Base-by-base conservation (phyloP, 1,140 invertebrate species). In the Adoxophyes honmai region DNA sequence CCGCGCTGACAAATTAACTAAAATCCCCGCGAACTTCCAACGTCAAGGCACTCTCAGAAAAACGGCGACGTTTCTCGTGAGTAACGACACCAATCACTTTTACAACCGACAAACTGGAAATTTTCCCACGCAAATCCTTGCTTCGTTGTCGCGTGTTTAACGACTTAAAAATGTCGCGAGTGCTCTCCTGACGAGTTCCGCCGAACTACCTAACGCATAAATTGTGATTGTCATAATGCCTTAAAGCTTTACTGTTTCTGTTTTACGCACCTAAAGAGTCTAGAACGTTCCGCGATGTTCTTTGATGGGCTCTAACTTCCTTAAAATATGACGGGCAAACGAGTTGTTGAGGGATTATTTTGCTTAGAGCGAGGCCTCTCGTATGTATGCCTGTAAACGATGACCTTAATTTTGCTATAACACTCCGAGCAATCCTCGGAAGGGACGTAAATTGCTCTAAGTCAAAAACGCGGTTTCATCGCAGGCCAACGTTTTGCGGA, bases 401-500 rank as follows among this genome's bases (percentile, higher is more conserved):
- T 36, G 52, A 54, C 52, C 35, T 54, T 38, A 38, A 54, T 54
- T 54, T 35, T 5, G 35, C 14, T 34, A 54, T 54, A 38, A 54
- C 52, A 54, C 52, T 36, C 34, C 33, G 42, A 11, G 10, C 11
- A 54, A 54, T 36, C 34, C 52, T 54, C 52, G 16, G 15, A 54
- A 54, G 35, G 52, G 52, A 54, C 35, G 52, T 54, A 54, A 54
- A 54, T 54, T 54, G 62, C 55, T 62, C 16, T 34, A 55, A 65
- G 66, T 65, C 66, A 71, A 77, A 74, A 76, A 70, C 64, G 58
- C 55, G 62, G 62, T 58, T 64, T 55, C 34, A 28, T 55, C 35
- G 56, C 52, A 35, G 15, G 34, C 60, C 38, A 44, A 52, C 59
- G 11, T 62, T 62, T 57, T 39, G 60, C 60, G 57, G 60, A 65